phyloP scores from a whole-genome alignment of 2,888 invertebrate species.

The Eupithecia centaureata region DNA sequence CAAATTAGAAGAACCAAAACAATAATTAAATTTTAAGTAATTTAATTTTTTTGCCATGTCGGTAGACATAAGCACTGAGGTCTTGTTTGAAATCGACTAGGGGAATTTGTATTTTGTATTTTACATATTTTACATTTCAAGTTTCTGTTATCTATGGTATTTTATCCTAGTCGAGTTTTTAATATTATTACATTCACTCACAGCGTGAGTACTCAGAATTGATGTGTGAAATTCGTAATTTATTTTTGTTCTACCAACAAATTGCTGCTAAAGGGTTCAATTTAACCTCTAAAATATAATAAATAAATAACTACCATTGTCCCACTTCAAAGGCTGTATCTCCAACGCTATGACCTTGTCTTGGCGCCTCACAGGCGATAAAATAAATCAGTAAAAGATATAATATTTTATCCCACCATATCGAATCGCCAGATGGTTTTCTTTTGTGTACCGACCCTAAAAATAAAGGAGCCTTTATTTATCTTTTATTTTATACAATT shows the following conservation, averaged over 20 bases:
- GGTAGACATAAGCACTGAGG: no score
- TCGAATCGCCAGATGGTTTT: constrained; percentile 28
- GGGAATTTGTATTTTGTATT: no score
- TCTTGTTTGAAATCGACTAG: no score
- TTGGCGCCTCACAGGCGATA: constrained; percentile 48
- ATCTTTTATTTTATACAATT: constrained; percentile 1
- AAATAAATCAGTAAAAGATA: constrained; percentile 33
- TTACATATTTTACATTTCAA: no score
- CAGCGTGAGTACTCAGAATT: no score
- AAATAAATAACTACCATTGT: constrained; percentile 5
- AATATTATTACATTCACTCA: no score
- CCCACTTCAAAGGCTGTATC: constrained; percentile 6
- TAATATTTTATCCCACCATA: constrained; percentile 17
- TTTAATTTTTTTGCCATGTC: no score
- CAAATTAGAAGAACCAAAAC: no score
- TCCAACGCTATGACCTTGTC: constrained; percentile 31
- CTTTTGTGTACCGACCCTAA: constrained; percentile 24
- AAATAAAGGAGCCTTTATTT: background rate
- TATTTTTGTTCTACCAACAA: background rate
- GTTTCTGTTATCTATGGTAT: no score
- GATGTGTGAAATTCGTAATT: background rate
- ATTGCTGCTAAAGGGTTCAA: background rate
- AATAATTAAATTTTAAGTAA: no score
- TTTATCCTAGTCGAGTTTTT: no score
- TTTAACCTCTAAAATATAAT: background rate